These are phyloP conservation scores for Netelia virgata DNA, from an alignment of 2,888 invertebrate species.

Conservation along the genomic window DNA sequence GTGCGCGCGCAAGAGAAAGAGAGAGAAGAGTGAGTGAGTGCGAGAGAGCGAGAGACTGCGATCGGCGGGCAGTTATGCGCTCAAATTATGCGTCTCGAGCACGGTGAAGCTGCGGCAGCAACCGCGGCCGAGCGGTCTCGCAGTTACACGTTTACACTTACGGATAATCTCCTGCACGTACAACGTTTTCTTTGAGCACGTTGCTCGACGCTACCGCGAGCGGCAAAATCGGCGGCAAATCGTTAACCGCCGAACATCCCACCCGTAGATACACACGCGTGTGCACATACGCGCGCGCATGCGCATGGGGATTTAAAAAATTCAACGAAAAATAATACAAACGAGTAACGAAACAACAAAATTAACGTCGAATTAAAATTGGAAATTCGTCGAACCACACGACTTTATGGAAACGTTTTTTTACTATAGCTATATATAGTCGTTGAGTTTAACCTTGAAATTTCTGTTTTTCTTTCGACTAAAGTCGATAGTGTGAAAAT, in stretches of 20 bases:
- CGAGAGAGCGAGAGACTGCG: constrained; percentile 6
- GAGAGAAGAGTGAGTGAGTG: not conserved
- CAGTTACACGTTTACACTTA: constrained; percentile 72
- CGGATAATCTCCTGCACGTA: constrained; percentile 71
- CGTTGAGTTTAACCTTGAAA: too few relatives aligned
- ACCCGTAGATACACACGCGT: not conserved
- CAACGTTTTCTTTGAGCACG: constrained; percentile 38
- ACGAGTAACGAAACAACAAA: too few relatives aligned
- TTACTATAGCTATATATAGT: too few relatives aligned
- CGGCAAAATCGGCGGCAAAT: constrained; percentile 48
- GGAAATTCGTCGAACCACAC: too few relatives aligned
- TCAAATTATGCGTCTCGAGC: constrained; percentile 80
- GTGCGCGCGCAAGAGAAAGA: not conserved
- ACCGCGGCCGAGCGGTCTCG: constrained; percentile 54
- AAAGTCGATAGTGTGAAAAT: too few relatives aligned
- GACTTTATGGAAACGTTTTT: too few relatives aligned
- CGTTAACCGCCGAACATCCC: constrained; percentile 40
- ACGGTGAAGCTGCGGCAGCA: constrained; percentile 68
- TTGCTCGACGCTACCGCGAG: constrained; percentile 29
- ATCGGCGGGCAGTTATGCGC: constrained; percentile 78
- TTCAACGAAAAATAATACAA: too few relatives aligned
- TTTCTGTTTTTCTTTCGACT: too few relatives aligned
- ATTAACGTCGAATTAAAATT: too few relatives aligned
- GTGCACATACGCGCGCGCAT: not conserved
- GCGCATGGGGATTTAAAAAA: too few relatives aligned